A percentile compares a stretch with the other conserved stretches of the same genome.
Conservation (phyloP, 2,113 vertebrate species). For the Neopipo cinnamomea region DNA sequence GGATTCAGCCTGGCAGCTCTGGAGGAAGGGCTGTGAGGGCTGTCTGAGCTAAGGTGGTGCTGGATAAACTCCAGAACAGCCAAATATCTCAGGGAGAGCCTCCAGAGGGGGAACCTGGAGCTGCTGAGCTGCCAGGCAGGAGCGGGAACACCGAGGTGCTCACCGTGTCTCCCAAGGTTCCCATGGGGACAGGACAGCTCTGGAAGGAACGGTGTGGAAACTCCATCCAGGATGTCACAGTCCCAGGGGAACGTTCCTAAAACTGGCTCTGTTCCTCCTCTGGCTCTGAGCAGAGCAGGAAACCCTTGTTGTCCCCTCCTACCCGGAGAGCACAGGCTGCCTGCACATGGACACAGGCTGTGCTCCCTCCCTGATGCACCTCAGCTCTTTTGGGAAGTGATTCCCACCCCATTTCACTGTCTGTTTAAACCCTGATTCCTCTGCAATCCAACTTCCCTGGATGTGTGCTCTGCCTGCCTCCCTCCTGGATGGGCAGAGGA, state of each 20-base stretch:
- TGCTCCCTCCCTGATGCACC: background rate
- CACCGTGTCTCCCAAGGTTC: fast-evolving
- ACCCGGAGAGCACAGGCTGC: background rate
- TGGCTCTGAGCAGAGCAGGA: background rate
- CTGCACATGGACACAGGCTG: background rate
- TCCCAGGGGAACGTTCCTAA: fast-evolving
- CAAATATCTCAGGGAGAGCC: background rate
- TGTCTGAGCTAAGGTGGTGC: background rate
- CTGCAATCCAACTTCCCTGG: background rate
- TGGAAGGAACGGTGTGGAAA: fast-evolving
- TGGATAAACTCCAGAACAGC: background rate
- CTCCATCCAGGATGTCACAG: fast-evolving
- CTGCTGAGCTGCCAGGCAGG: background rate
- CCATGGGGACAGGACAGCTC: fast-evolving
- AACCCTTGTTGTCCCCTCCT: fast-evolving
- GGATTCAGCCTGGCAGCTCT: background rate
- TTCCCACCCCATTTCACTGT: background rate
- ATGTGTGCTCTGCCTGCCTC: background rate
- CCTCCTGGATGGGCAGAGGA: background rate
- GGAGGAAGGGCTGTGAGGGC: background rate
- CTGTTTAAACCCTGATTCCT: background rate
- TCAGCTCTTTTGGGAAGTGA: background rate
- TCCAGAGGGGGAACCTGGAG: background rate
- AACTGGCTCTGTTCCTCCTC: background rate
- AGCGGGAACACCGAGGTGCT: fast-evolving